Evolutionary conservation across 2,797 vertebrate genomes (phyloP), one percentile per base, ranked within the genome.

Genomic region (Clamator glandarius): DNA sequence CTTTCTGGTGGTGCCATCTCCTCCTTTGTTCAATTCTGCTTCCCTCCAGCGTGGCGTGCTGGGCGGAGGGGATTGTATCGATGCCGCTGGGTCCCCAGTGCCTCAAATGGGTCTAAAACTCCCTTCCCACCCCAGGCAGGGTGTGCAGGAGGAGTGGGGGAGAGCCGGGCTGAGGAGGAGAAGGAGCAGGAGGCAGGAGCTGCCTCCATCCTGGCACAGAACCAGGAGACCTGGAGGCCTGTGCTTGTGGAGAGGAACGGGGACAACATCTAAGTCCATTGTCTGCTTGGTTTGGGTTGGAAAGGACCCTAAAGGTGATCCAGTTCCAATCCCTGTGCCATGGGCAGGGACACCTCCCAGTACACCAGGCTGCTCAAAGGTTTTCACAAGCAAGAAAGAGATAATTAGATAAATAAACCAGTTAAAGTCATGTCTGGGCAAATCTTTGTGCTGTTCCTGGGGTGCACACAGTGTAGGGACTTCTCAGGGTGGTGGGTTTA

Each of bases 11-110:
- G 12, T 46, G 18, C n/a, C 79, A 39, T 21, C 39, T 36, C 24
- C 73, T 61, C 9, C 21, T 39, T 19, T 29, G 57, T 57, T 63
- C 44, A 0, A 0, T 11, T 44, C 58, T 54, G 42, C 42, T n/a
- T 58, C 51, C 24, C 59, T 23, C 29, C 0, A 0, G 18, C 5
- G 21, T 5, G 9, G 3, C 28, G 1, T 7, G 9, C 26, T 0
- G 0, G 29, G 52, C 1, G 2, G 52, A 54, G 39, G 39, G 33
- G 29, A 25, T 20, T 3, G 0, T 61, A 16, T 29, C 1, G 1
- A 11, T 20, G 33, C 29, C 3, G 0, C 55, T 36, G 42, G 36
- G 62, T 11, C 48, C n/a, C n/a, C n/a, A n/a, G n/a, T n/a, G n/a
- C n/a, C n/a, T 29, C n/a, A 2, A 2, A 18, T 4, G 36, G 57